Evolutionary conservation across 2,797 vertebrate genomes (phyloP), one percentile per base, ranked within the genome.

Genomic region (Poecilia picta): DNA sequence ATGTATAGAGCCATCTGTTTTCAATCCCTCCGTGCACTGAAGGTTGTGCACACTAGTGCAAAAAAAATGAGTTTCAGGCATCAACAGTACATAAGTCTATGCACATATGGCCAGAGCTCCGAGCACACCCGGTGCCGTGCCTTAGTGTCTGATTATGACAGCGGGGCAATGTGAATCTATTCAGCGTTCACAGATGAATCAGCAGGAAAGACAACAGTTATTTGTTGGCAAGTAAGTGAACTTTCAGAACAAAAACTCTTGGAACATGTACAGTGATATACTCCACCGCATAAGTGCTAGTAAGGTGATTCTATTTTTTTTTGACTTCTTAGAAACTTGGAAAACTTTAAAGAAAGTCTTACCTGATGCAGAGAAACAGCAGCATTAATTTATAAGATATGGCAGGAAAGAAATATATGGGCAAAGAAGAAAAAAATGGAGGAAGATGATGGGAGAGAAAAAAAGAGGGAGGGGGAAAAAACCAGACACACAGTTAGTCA

Each of bases 71-170:
- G 80, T 88, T 91, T 85, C 81, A 90, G 79, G 79, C 75, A 75
- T 88, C 89, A 71, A 88, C 83, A 88, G 89, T 85, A 82, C 85
- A 70, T 86, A 89, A 91, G 90, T 88, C 89, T 76, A 81, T 77
- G 81, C 81, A 86, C 88, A 91, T 91, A 92, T 82, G 85, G 85
- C 84, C 83, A 76, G 76, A 89, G 82, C 64, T 59, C 79, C 64
- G 70, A 80, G 76, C 72, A 76, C 81, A 71, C 73, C 51, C 68
- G 49, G 75, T 83, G 76, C 64, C 12, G 70, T 78, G 79, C 80
- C 81, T 90, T 89, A 72, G 75, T 81, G 73, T 76, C 57, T 81
- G 88, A 90, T 92, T 89, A 91, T 89, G 89, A 90, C 87, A 89
- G 82, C 91, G 89, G 82, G 85, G 85, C 87, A 85, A 84, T 78